phyloP scores from a whole-genome alignment of 2,113 vertebrate genomes.

The Notothenia rossii region DNA sequence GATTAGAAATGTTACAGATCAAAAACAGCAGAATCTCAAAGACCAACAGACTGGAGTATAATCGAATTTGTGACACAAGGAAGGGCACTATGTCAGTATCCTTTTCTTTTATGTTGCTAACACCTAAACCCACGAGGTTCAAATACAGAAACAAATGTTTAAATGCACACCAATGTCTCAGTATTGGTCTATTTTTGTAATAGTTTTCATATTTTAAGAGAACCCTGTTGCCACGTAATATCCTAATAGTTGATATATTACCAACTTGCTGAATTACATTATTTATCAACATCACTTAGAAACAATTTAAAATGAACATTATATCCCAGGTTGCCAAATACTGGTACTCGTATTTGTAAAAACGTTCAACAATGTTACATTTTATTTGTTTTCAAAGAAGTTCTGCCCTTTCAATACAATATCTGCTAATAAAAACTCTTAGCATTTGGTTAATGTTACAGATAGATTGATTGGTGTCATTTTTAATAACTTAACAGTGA shows the following conservation, averaged over 20 bases:
- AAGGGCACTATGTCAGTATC: slow-evolving; percentile 15
- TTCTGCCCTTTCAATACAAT: not conserved
- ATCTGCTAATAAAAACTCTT: no score
- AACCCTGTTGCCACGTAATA: not conserved
- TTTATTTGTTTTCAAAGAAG: no score
- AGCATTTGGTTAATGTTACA: not conserved
- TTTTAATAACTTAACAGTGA: no score
- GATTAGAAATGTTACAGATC: slow-evolving; percentile 41
- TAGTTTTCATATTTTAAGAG: not conserved
- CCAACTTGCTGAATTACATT: not conserved
- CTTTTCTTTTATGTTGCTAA: slow-evolving; percentile 22
- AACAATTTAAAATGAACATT: no score
- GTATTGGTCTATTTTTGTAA: not conserved
- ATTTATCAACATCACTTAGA: no score
- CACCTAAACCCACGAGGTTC: slow-evolving; percentile 12
- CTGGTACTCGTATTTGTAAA: no score
- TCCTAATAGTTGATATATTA: not conserved
- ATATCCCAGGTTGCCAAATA: no score
- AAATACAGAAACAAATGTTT: slow-evolving; percentile 10
- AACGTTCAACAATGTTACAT: no score
- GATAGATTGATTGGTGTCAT: no score
- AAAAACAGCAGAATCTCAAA: slow-evolving; percentile 45
- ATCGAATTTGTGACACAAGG: slow-evolving; percentile 31
- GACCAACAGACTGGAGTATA: slow-evolving; percentile 17
- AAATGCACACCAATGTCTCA: not conserved